Evolutionary conservation across 2,797 vertebrate species (phyloP), one percentile per base, ranked within the genome.

Genomic region (Acropternis orthonyx): DNA sequence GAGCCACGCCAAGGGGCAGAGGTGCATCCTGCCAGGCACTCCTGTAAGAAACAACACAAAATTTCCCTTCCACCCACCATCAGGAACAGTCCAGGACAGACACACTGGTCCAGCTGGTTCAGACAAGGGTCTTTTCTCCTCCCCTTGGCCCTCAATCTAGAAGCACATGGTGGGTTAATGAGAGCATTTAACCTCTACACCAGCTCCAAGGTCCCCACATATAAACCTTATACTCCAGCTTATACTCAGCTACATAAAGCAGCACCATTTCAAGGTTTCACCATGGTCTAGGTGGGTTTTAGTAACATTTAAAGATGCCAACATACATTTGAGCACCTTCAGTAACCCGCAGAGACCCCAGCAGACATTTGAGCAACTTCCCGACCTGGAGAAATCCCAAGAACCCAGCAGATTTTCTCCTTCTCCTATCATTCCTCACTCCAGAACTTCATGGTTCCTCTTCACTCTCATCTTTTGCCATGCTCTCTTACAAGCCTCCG

Each of bases 171-270:
- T 34, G 14, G 14, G 22, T 36, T 59, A n/a, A 7, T 23, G 24
- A 32, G n/a, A 2, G 1, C 6, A 1, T 0, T 32, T 54, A 37
- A 65, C 21, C 32, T 43, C 17, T 85, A 23, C 18, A 20, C 17
- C 37, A 39, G 43, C 44, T 78, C 23, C 20, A 46, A n/a, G 51
- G 9, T 58, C 18, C 20, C 26, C 7, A 7, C 9, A 21, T 55
- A n/a, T 12, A 36, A 72, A 49, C 19, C 30, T 23, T 28, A 51
- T 28, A 51, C 49, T 51, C 49, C 32, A 52, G 10, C 5, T 49
- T 32, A 14, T 3, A 32, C 24, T 52, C 73, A 81, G 30, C 41
- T 28, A 10, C 9, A 5, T 1, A 3, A 3, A 73, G 23, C 68
- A 77, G 69, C 17, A 13, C 17, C 3, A 1, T 37, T 34, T 12